Evolutionary conservation across 2,888 invertebrate species (phyloP).

Genomic region (Bembecia ichneumoniformis): DNA sequence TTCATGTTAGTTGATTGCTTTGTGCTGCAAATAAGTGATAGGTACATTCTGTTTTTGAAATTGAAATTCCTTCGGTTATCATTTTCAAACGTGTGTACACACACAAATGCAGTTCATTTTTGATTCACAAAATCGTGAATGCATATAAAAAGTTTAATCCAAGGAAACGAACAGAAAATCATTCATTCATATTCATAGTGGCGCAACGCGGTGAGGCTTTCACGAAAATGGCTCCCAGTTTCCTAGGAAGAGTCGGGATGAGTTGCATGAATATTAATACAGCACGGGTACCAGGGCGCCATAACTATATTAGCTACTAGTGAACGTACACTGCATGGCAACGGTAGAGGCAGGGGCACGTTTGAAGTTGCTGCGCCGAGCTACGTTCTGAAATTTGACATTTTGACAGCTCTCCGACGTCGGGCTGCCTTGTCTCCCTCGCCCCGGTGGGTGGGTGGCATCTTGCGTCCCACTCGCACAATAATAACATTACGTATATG

Average conservation of each 20-base stretch:
- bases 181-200: conserved; percentile 69
- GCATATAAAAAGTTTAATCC: conserved; percentile 53
- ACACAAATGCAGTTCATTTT: not conserved
- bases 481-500: conserved; percentile 62
- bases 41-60: not conserved
- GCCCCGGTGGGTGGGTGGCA: conserved; percentile 25
- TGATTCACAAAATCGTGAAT: conserved; percentile 10
- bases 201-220: conserved; percentile 52
- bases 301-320: conserved; percentile 63
- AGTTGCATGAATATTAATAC: conserved; percentile 72
- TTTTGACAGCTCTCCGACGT: conserved; percentile 73
- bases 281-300: conserved; percentile 47
- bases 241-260: conserved; percentile 52
- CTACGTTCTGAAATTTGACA: conserved; percentile 71
- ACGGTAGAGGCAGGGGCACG: conserved; percentile 66
- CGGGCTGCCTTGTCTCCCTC: conserved; percentile 49
- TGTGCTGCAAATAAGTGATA: conserved; percentile 33
- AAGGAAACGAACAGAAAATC: conserved; percentile 59
- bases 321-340: conserved; percentile 49
- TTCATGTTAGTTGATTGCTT: conserved; percentile 47
- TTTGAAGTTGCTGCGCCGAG: conserved; percentile 65
- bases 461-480: conserved; percentile 23
- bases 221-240: conserved; percentile 60
- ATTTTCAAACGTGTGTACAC: not conserved
- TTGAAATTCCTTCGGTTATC: not conserved